These are phyloP conservation scores for Phylloscopus trochilus DNA, from an alignment of 2,113 vertebrate genomes.

Conservation along the genomic window DNA sequence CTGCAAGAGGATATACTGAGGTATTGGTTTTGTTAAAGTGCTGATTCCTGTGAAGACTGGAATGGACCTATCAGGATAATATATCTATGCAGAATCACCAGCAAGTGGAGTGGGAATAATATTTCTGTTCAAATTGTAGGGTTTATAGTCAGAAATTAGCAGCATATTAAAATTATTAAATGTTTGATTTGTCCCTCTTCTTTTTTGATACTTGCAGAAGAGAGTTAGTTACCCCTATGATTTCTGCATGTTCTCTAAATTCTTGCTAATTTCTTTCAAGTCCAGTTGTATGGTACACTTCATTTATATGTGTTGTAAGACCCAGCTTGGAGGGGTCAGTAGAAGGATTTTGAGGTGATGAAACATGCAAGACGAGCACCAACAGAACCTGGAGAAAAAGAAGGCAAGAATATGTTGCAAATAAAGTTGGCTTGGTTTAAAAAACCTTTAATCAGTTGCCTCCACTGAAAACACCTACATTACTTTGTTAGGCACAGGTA, in stretches of 20 bases:
- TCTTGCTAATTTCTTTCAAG: not conserved
- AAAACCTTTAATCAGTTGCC: not conserved
- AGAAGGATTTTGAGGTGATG: not conserved
- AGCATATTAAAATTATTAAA: not conserved
- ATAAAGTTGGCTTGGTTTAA: not conserved
- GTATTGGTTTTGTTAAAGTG: not conserved
- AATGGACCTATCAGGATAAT: not conserved
- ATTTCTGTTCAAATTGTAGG: not conserved
- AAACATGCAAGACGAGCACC: not conserved
- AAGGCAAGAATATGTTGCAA: not conserved
- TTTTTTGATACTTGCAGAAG: not conserved
- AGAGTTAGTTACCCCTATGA: not conserved
- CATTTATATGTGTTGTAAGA: not conserved
- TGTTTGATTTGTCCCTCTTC: not conserved
- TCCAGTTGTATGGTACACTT: accelerated
- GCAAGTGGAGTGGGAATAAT: not conserved
- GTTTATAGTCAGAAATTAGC: not conserved
- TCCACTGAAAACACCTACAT: not conserved
- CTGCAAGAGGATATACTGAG: not conserved
- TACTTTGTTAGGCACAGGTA: not conserved
- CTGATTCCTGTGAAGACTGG: not conserved
- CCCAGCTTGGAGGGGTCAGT: not conserved
- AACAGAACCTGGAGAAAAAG: not conserved
- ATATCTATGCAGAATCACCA: not conserved
- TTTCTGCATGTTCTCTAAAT: not conserved